These are phyloP conservation scores for Tetragonula clypearis DNA, from an alignment of 1,140 invertebrate species.

Conservation along the genomic window DNA sequence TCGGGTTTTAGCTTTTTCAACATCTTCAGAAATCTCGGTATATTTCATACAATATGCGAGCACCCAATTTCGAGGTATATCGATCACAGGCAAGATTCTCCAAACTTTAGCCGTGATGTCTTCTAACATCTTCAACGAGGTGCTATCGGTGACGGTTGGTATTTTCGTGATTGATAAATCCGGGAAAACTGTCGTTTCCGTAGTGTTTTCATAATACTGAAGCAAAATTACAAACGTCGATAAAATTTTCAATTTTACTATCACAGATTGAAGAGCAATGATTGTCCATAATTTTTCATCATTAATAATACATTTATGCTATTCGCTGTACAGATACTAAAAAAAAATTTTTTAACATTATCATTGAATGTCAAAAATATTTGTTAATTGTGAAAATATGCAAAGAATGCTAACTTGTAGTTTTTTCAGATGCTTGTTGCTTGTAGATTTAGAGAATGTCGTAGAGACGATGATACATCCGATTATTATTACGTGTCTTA, in stretches of 20 bases:
- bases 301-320: too few relatives aligned
- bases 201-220: not conserved
- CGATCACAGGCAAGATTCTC: constrained; percentile 25
- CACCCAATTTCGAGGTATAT: constrained; percentile 22
- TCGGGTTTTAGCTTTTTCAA: constrained; percentile 15
- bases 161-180: not conserved
- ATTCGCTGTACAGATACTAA: too few relatives aligned
- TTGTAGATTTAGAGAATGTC: not conserved
- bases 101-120: constrained; percentile 40
- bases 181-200: not conserved
- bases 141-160: not conserved
- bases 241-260: not conserved
- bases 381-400: not conserved
- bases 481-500: not conserved
- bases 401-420: not conserved
- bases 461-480: constrained; percentile 3
- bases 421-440: not conserved
- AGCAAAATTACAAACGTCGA: not conserved
- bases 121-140: constrained; percentile 33
- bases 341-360: too few relatives aligned
- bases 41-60: constrained; percentile 24
- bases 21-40: constrained; percentile 27
- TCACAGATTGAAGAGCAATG: too few relatives aligned
- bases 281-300: too few relatives aligned
- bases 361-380: too few relatives aligned